phyloP scores from a whole-genome alignment of 1,140 invertebrate genomes.

The Dufourea novaeangliae region DNA sequence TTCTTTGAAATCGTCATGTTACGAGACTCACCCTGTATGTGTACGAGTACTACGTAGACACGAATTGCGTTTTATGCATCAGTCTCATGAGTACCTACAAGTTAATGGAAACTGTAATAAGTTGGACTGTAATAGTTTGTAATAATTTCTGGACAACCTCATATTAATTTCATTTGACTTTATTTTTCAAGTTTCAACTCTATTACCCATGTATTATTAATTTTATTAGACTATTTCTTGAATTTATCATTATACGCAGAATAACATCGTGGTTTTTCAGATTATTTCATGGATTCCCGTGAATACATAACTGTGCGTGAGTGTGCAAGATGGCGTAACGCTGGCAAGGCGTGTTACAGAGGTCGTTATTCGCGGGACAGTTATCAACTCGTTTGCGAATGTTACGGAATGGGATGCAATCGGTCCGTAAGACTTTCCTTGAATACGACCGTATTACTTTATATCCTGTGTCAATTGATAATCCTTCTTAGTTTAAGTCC shows the following conservation, averaged over 20 bases:
- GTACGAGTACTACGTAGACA: too few species aligned
- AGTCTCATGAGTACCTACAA: too few species aligned
- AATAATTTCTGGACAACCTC: too few species aligned
- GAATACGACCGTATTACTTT: background rate
- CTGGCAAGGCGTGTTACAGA: slow-evolving; percentile 58
- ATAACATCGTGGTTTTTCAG: slow-evolving; percentile 39
- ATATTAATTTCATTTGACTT: too few species aligned
- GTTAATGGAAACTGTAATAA: too few species aligned
- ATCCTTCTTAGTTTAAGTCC: slow-evolving; percentile 2
- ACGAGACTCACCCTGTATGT: too few species aligned
- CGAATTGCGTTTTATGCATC: too few species aligned
- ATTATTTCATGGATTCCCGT: slow-evolving; percentile 63
- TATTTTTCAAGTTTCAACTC: too few species aligned
- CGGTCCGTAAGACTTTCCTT: slow-evolving; percentile 27
- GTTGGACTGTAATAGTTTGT: too few species aligned
- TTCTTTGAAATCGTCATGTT: too few species aligned
- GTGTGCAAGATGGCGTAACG: slow-evolving; percentile 59
- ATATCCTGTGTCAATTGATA: slow-evolving; percentile 19
- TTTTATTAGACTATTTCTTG: background rate
- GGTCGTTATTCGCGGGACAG: slow-evolving; percentile 65
- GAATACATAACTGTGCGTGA: slow-evolving; percentile 58
- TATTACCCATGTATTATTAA: too few species aligned
- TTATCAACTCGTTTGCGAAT: slow-evolving; percentile 68
- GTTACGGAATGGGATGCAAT: slow-evolving; percentile 63
- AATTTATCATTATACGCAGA: background rate